Conservation (phyloP, 2,797 vertebrate genomes). For the Phrynocephalus guinanensis region DNA sequence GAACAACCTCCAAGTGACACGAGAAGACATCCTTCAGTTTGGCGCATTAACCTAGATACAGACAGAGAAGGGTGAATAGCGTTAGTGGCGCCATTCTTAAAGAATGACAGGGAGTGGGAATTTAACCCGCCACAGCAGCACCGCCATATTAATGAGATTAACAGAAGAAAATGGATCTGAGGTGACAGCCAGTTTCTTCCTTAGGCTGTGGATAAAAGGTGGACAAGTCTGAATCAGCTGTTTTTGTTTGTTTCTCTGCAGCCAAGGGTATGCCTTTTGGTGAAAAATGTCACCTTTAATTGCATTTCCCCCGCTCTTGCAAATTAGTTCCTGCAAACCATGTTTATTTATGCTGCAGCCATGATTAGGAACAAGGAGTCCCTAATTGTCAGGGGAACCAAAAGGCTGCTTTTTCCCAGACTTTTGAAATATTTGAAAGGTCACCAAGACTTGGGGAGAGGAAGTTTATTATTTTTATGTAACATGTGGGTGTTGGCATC, state of each 20-base stretch:
- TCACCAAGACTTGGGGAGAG: not conserved
- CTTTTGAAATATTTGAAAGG: not conserved
- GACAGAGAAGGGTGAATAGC: not conserved
- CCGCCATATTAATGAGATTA: not conserved
- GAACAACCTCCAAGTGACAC: not conserved
- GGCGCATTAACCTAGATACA: not conserved
- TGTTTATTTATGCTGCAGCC: not conserved
- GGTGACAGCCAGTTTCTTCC: not conserved
- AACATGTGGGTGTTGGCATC: not conserved
- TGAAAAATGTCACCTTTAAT: constrained; percentile 3
- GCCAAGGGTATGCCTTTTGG: not conserved
- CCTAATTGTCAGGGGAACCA: not conserved
- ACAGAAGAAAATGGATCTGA: not conserved
- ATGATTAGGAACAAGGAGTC: not conserved
- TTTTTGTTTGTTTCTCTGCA: not conserved
- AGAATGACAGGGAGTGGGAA: not conserved
- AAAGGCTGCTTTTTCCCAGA: not conserved
- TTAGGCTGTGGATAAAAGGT: not conserved
- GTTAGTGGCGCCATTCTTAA: not conserved
- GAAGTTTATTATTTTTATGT: not conserved
- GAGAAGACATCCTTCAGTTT: not conserved
- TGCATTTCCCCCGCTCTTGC: not conserved
- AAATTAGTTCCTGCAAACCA: not conserved
- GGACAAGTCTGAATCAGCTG: not conserved
- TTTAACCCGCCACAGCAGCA: not conserved